Conservation (phyloP, 1,140 invertebrate genomes). For the Ephestia elutella region DNA sequence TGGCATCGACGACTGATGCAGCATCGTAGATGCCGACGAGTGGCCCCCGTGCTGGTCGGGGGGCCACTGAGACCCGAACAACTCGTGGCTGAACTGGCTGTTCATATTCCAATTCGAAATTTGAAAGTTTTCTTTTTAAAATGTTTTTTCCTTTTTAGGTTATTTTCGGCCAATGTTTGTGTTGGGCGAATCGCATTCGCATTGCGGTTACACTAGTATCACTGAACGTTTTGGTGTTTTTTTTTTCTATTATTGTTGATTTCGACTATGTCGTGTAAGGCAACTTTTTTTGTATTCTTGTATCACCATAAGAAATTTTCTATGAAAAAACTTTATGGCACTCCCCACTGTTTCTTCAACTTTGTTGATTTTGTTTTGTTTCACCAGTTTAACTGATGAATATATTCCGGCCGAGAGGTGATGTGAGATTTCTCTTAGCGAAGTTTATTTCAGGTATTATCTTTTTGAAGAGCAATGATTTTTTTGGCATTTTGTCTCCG, state of each 20-base stretch:
- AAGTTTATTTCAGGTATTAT: conserved; percentile 70
- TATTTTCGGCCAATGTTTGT: conserved; percentile 16
- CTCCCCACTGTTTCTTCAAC: conserved; percentile 49
- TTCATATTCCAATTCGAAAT: conserved; percentile 45
- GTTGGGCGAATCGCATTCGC: conserved; percentile 58
- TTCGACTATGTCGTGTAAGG: conserved; percentile 67
- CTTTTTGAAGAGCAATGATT: conserved; percentile 68
- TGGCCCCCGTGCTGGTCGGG: conserved; percentile 68
- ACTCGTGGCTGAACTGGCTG: conserved; percentile 66
- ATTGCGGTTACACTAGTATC: conserved; percentile 56
- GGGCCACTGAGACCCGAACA: conserved; percentile 72
- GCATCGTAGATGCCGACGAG: conserved; percentile 64
- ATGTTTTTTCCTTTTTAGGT: conserved; percentile 14
- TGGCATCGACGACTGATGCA: conserved; percentile 46
- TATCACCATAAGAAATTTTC: conserved; percentile 55
- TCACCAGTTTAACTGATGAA: conserved; percentile 64
- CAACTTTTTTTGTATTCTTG: conserved; percentile 39
- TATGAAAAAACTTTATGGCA: conserved; percentile 61
- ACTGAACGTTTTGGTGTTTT: conserved; percentile 44
- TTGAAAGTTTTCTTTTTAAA: conserved; percentile 13
- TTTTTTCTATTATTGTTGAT: conserved; percentile 22
- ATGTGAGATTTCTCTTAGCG: conserved; percentile 67
- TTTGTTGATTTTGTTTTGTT: conserved; percentile 37
- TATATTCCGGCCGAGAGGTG: conserved; percentile 63
- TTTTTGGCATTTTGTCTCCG: conserved; percentile 72